Base-by-base conservation (phyloP, 2,888 invertebrate species). In the Odiellus spinosus region DNA sequence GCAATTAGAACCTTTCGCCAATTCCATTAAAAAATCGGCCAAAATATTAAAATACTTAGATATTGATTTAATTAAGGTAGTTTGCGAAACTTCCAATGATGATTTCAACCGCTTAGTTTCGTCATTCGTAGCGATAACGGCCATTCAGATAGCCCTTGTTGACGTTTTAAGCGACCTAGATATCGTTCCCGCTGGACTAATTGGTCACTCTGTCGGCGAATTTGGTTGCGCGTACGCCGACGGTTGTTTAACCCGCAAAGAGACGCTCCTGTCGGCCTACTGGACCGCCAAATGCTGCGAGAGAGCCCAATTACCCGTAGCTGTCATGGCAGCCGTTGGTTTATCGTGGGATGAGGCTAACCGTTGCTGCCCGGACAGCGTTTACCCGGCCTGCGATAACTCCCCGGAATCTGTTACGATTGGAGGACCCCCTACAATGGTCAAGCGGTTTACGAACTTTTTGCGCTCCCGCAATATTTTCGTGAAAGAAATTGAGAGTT, bases 211-310 rank as follows among this genome's bases (percentile, higher is more conserved):
- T 21, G 84, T 84, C 11, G 88, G 88, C 26, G 88, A 90, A 69
- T 70, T 95, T 3, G 87, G 87, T 2, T 95, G 95, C 67, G 93
- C 90, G n/a, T 95, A 95, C 68, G 93, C 91, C 20, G 95, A 95
- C 71, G 91, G 87, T 12, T 83, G 87, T 42, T 78, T 96, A 60
- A 90, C 87, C 5, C 80, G 83, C 1, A 91, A 91, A 64, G 93
- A 98, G 70, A 82, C 91, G 0, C 82, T 95, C 46, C 69, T 93
- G 58, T 82, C 90, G 43, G 91, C 71, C 15, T 72, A 70, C 59
- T 69, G 68, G 63, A 62, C 95, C 67, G 91, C 91, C 17, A 77
- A 46, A 19, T 80, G 82, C 57, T 80, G 88, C 58, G 66, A 78
- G 56, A 83, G 85, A 59, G 78, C 82, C 6, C 73, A 75, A 57